A percentile compares a stretch with the other conserved stretches of the same genome.
These are phyloP conservation scores for Betta splendens DNA, from an alignment of 2,797 vertebrate genomes.

Conservation along the genomic window DNA sequence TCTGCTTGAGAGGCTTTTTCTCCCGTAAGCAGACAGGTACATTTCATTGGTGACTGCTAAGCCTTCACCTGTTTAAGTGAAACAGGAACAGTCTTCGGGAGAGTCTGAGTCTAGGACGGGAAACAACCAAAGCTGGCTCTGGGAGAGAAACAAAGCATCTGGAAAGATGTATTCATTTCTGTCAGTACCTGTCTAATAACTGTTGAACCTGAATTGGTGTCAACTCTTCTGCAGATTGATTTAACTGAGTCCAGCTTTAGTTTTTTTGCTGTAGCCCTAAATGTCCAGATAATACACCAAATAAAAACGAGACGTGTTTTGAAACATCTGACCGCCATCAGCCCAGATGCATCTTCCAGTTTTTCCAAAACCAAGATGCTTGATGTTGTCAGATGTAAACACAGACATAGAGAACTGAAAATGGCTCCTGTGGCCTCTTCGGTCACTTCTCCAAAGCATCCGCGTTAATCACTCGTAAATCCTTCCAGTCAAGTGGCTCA, in stretches of 20 bases:
- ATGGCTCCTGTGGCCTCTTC: constrained; percentile 3
- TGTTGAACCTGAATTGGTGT: too few relatives aligned
- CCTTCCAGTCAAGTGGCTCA: constrained; percentile 70
- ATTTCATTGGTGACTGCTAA: constrained; percentile 66
- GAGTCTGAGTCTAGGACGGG: too few relatives aligned
- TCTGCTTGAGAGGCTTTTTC: constrained; percentile 53
- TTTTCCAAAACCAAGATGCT: neutral
- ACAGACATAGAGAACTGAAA: neutral
- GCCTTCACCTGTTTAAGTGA: constrained; percentile 70
- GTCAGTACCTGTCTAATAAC: too few relatives aligned
- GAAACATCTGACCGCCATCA: neutral
- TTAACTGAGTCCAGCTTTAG: neutral
- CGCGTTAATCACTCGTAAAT: constrained; percentile 48
- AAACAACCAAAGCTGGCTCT: neutral
- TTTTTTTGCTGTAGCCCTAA: neutral
- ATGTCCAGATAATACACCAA: neutral
- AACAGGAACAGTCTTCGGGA: constrained; percentile 36
- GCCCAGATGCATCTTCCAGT: neutral
- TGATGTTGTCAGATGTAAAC: neutral
- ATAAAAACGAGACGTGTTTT: too few relatives aligned
- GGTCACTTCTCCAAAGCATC: constrained; percentile 37
- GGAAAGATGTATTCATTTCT: too few relatives aligned
- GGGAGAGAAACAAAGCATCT: neutral
- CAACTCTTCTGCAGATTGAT: neutral
- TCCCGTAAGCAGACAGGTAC: constrained; percentile 67